phyloP scores from a whole-genome alignment of 2,888 invertebrate species.

The Cantharis lateralis region DNA sequence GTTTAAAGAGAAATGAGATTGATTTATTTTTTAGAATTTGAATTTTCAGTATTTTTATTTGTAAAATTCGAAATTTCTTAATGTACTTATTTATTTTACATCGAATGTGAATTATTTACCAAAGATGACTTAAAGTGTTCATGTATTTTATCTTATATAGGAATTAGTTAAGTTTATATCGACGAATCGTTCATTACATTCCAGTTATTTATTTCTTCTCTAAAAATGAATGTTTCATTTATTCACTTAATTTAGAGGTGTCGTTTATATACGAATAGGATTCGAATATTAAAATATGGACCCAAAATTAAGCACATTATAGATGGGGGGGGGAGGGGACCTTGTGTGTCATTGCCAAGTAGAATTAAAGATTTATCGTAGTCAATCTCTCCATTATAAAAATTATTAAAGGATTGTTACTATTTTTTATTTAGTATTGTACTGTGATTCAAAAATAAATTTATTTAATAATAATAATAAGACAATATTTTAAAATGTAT shows the following conservation, averaged over 20 bases:
- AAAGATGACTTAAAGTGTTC: conserved; percentile 4
- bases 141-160: background rate
- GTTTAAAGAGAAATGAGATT: background rate
- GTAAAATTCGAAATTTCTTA: background rate
- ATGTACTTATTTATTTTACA: conserved; percentile 4
- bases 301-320: background rate
- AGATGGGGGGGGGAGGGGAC: background rate
- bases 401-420: background rate
- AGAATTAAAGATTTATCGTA: background rate
- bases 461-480: background rate
- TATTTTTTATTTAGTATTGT: background rate
- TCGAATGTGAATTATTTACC: background rate
- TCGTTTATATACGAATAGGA: background rate
- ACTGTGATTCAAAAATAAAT: background rate
- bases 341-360: background rate
- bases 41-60: background rate
- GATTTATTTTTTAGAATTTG: background rate
- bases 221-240: background rate
- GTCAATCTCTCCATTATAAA: background rate
- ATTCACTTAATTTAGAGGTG: background rate
- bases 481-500: background rate
- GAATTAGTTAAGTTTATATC: background rate
- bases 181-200: conserved; percentile 2
- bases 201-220: background rate
- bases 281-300: background rate